Evolutionary conservation across 2,113 vertebrate genomes (phyloP).

Genomic region (Mus musculus): GRCm39 chr6:31433001-31433500

Average conservation of each 20-base stretch:
- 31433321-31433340: too few relatives aligned
- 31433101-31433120: slow-evolving; percentile 45
- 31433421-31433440: too few relatives aligned
- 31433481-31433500: too few relatives aligned
- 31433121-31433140: slow-evolving; percentile 49
- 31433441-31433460: not conserved
- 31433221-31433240: not conserved
- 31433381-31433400: not conserved
- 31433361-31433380: not conserved
- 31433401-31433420: not conserved
- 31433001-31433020: not conserved
- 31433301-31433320: too few relatives aligned
- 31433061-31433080: slow-evolving; percentile 30
- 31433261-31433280: not conserved
- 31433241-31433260: not conserved
- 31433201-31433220: not conserved
- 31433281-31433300: too few relatives aligned
- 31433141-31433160: slow-evolving; percentile 21
- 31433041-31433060: not conserved
- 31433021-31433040: not conserved
- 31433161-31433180: not conserved
- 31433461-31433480: not conserved
- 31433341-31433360: fast-evolving
- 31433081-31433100: slow-evolving; percentile 39
- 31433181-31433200: not conserved